phyloP scores from a whole-genome alignment of 2,888 invertebrate genomes.

The Sclerodermus sp. region DNA sequence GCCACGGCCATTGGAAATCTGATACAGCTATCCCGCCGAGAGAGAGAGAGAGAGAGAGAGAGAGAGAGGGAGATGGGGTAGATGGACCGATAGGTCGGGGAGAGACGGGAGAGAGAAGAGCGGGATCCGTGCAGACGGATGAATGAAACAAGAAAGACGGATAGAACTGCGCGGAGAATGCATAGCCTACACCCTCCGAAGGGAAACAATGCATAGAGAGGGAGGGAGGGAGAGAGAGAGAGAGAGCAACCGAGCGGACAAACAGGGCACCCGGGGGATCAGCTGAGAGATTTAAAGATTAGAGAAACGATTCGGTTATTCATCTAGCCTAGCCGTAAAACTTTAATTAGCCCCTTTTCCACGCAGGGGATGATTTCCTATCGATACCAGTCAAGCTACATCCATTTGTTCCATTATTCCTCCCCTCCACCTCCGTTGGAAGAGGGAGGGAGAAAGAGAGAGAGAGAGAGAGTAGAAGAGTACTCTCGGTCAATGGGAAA shows the following conservation, averaged over 20 bases:
- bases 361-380: too few species aligned
- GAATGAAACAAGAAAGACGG: conserved; percentile 6
- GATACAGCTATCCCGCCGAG: conserved; percentile 25
- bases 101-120: not conserved
- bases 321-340: conserved; percentile 16
- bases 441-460: too few species aligned
- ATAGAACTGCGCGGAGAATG: too few species aligned
- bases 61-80: too few species aligned
- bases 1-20: conserved; percentile 34
- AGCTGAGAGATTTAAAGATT: conserved; percentile 7
- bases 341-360: conserved; percentile 16
- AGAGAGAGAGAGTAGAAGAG: too few species aligned
- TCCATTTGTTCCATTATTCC: too few species aligned
- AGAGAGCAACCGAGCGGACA: conserved; percentile 1
- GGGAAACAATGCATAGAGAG: not conserved
- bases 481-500: too few species aligned
- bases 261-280: conserved; percentile 1
- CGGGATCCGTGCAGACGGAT: not conserved
- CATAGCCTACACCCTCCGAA: too few species aligned
- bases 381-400: too few species aligned
- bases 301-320: conserved; percentile 7
- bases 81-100: not conserved
- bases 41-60: too few species aligned
- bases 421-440: too few species aligned
- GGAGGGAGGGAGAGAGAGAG: conserved; percentile 2